These are phyloP conservation scores for Melanostoma scalare DNA, from an alignment of 2,888 invertebrate species.

Conservation along the genomic window DNA sequence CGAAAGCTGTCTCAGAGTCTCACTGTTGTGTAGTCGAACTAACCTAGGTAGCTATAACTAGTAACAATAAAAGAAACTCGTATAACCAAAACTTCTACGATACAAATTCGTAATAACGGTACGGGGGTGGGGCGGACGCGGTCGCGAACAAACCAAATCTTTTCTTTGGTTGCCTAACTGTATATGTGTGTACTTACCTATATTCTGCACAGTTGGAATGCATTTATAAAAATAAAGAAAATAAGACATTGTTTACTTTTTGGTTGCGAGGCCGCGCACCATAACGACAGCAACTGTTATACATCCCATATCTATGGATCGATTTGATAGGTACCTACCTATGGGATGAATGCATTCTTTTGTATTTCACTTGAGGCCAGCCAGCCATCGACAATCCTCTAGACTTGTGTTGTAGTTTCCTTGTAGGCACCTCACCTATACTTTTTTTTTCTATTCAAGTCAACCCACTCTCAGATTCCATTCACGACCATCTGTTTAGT, in stretches of 20 bases:
- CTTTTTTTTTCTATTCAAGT: slow-evolving; percentile 13
- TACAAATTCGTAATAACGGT: not conserved
- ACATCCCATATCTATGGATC: slow-evolving; percentile 32
- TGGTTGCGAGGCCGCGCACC: slow-evolving; percentile 26
- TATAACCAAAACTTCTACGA: not conserved
- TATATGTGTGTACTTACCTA: slow-evolving; percentile 3
- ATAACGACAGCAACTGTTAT: slow-evolving; percentile 48
- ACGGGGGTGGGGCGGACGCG: not conserved
- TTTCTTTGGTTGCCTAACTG: slow-evolving; percentile 26
- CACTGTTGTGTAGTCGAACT: not conserved
- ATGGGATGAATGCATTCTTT: slow-evolving; percentile 45
- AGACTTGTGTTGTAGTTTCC: slow-evolving; percentile 3
- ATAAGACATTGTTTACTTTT: slow-evolving; percentile 37
- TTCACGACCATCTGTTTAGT: slow-evolving; percentile 43
- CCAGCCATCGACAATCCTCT: not conserved
- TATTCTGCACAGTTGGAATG: slow-evolving; percentile 29
- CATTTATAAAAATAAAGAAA: slow-evolving; percentile 19
- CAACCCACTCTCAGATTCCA: slow-evolving; percentile 41
- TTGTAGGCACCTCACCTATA: not conserved
- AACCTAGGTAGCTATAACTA: no score
- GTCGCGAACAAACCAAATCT: not conserved
- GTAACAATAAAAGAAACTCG: not conserved
- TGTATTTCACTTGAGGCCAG: slow-evolving; percentile 5
- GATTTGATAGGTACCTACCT: not conserved
- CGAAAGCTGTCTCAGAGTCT: not conserved